Evolutionary conservation across 2,113 vertebrate genomes (phyloP).

Genomic region (Embiotoca jacksoni): DNA sequence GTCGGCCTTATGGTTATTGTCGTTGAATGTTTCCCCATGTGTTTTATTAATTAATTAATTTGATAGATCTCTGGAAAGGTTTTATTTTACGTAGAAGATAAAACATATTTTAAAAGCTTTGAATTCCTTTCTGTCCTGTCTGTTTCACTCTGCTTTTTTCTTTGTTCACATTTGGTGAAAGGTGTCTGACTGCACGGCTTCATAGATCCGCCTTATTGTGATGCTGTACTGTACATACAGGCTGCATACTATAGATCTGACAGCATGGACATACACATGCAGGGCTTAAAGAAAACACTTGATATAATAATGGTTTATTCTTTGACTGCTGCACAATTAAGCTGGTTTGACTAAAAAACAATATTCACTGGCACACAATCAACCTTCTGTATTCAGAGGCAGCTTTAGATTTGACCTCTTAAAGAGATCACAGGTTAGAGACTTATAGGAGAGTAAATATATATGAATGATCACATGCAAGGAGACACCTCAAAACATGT

Average conservation of each 20-base stretch:
- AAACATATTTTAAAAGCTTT: not conserved
- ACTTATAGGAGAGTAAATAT: slow-evolving; percentile 20
- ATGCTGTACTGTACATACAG: not conserved
- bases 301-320: slow-evolving; percentile 18
- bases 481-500: slow-evolving; percentile 36
- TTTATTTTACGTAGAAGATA: not conserved
- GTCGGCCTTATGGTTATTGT: slow-evolving; percentile 12
- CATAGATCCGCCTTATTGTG: slow-evolving; percentile 2
- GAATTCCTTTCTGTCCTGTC: too few species aligned
- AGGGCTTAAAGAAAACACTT: slow-evolving; percentile 19
- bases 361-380: slow-evolving; percentile 18
- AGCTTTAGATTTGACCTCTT: slow-evolving; percentile 45
- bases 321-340: slow-evolving; percentile 29
- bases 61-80: slow-evolving; percentile 5
- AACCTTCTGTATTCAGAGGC: slow-evolving; percentile 9
- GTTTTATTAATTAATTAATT: slow-evolving; percentile 32
- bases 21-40: slow-evolving; percentile 6
- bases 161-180: slow-evolving; percentile 18
- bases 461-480: slow-evolving; percentile 2
- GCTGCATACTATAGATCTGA: not conserved
- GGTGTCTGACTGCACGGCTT: slow-evolving; percentile 29
- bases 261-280: too few species aligned
- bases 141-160: too few species aligned
- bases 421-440: slow-evolving; percentile 39
- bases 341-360: slow-evolving; percentile 49